A percentile compares a stretch with the other conserved stretches of the same genome.
These are phyloP conservation scores for Papilio demoleus DNA, from an alignment of 2,888 invertebrate genomes.

Conservation along the genomic window DNA sequence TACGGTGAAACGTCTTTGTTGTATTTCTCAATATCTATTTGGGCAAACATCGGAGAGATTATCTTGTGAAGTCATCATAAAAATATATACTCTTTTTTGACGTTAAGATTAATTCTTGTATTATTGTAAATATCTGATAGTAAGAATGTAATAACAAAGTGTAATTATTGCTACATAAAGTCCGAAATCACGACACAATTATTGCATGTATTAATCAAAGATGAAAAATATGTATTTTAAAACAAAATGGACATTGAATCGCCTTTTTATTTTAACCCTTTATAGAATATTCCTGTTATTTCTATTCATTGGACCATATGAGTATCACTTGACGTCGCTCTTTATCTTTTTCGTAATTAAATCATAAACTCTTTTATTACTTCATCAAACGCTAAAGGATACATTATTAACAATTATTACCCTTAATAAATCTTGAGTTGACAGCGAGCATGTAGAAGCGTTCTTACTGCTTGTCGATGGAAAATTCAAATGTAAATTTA, in stretches of 20 bases:
- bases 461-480: slow-evolving; percentile 8
- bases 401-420: neutral
- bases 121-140: neutral
- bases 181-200: too few relatives aligned
- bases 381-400: neutral
- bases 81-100: slow-evolving; percentile 5
- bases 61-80: neutral
- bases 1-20: slow-evolving; percentile 9
- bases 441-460: neutral
- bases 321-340: too few relatives aligned
- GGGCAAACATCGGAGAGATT: neutral
- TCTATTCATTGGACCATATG: too few relatives aligned
- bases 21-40: neutral
- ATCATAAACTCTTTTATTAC: neutral
- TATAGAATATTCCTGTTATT: too few relatives aligned
- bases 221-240: neutral
- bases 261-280: too few relatives aligned
- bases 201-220: too few relatives aligned
- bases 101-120: neutral
- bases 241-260: too few relatives aligned
- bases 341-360: too few relatives aligned
- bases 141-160: neutral
- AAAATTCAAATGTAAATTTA: slow-evolving; percentile 30
- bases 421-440: neutral
- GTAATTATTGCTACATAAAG: neutral